A percentile compares a stretch with the other conserved stretches of the same genome.
These are phyloP conservation scores for Opisthograptis luteolata DNA, from an alignment of 2,888 invertebrate genomes.

Conservation along the genomic window DNA sequence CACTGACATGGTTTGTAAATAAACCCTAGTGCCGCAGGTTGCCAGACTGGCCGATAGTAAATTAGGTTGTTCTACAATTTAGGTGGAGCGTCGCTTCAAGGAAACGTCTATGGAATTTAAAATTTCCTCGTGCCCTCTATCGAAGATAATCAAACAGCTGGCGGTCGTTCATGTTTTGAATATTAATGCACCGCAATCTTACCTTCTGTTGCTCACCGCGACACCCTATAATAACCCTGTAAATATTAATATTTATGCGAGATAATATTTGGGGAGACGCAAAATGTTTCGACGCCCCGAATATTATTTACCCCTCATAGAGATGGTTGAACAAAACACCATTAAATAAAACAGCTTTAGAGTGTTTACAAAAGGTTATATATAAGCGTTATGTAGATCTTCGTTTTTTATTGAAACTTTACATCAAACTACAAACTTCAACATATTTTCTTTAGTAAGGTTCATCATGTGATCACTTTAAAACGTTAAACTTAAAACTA, in stretches of 20 bases:
- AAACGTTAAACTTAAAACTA: too few relatives aligned
- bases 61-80: constrained; percentile 54
- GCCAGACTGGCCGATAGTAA: constrained; percentile 45
- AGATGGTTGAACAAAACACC: constrained; percentile 19
- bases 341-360: constrained; percentile 14
- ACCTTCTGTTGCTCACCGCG: constrained; percentile 43
- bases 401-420: too few relatives aligned
- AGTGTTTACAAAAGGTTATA: constrained; percentile 12
- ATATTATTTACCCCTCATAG: constrained; percentile 19
- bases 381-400: neutral
- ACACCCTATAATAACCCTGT: constrained; percentile 35
- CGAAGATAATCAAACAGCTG: constrained; percentile 71
- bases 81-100: constrained; percentile 46
- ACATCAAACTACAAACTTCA: too few relatives aligned
- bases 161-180: constrained; percentile 62
- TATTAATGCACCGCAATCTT: constrained; percentile 63
- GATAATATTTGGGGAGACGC: constrained; percentile 31
- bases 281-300: constrained; percentile 26
- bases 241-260: constrained; percentile 39
- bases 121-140: constrained; percentile 56
- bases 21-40: constrained; percentile 12
- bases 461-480: too few relatives aligned
- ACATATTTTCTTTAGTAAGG: too few relatives aligned
- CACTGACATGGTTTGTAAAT: constrained; percentile 11
- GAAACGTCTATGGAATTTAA: constrained; percentile 63